Evolutionary conservation across 92 coral and sea anemone genomes (phyloP), one percentile per base, ranked within the genome.

Genomic region (Zoanthus gigantus): DNA sequence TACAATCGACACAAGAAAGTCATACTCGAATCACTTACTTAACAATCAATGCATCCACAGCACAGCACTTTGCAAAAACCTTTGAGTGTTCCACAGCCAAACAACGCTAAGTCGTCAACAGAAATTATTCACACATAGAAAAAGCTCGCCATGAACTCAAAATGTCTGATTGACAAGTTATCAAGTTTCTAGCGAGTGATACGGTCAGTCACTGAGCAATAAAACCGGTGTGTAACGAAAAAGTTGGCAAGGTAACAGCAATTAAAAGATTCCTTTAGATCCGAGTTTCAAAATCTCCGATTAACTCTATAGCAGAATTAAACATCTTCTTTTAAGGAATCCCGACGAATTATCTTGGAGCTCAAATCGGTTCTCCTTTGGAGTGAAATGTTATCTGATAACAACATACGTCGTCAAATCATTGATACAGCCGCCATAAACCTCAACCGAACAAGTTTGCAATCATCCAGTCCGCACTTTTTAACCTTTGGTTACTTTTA

Each of bases 131-230:
- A 67, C 28, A 69, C 42, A 67, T 7, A 6, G 57, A 48, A 81
- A 65, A 6, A 18, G 18, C 32, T 46, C 31, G 17, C 37, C 46
- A 65, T 31, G 37, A 0, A 15, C 42, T 12, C n/a, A 32, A 17
- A 4, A 28, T 10, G 16, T n/a, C 63, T 45, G 85, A n/a, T 2
- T 18, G 56, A 15, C 16, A 5, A 44, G 56, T 46, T 81, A 46
- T 81, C 85, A 66, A 17, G 58, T 79, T 79, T 61, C 84, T 47
- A 60, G 57, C 61, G 11, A 79, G 74, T n/a, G 57, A 42, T 52
- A 6, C 61, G 28, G 67, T 54, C 82, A 77, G 54, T 52, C 82
- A 28, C 0, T 10, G 8, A 30, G 13, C 14, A 30, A 72, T 72
- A 9, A 18, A 18, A 1, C 17, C 11, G 12, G 8, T 44, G 31